Evolutionary conservation across 2,888 invertebrate species (phyloP), one percentile per base, ranked within the genome.

Genomic region (Alsophila aescularia): DNA sequence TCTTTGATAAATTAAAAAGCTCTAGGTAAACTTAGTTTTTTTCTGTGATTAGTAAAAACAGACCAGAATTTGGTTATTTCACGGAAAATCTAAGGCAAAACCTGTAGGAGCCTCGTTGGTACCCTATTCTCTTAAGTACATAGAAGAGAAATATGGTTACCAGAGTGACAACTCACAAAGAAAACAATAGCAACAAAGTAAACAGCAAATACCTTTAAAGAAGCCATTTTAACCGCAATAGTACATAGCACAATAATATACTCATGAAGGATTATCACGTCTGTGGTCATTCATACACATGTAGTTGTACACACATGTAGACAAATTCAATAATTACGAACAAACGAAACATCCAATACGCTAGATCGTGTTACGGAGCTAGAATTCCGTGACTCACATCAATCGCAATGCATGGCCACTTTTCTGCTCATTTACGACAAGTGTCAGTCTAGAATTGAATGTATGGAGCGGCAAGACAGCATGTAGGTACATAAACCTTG

Each of bases 341-440:
- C 12, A 24, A 36, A 10, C 53, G 27, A 47, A 50, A 37, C 43
- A 45, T 40, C 12, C 31, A 52, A 55, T 52, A 48, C 40, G 44
- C 27, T 51, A 49, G 43, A 60, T 72, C 61, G 44, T 34, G 45
- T 72, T 62, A 55, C 62, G 57, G 49, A 60, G 32, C 50, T 27
- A 36, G 35, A 45, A 60, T 60, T 60, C 47, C 56, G 64, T 74
- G 70, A 69, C 63, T 71, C 72, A 69, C 56, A 58, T 43, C 41
- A 59, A 64, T 58, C 56, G 66, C 60, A 52, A 64, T 62, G 59
- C 57, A 53, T 42, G 48, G 63, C 49, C 57, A 62, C 47, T 63
- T 39, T 40, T 37, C 55, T 56, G 60, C 53, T 51, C 51, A 32
- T 37, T 39, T 40, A 39, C 16, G 29, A 36, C 21, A 41, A 45